Base-by-base conservation (phyloP, 1,140 invertebrate genomes). In the Papilio polyxenes region DNA sequence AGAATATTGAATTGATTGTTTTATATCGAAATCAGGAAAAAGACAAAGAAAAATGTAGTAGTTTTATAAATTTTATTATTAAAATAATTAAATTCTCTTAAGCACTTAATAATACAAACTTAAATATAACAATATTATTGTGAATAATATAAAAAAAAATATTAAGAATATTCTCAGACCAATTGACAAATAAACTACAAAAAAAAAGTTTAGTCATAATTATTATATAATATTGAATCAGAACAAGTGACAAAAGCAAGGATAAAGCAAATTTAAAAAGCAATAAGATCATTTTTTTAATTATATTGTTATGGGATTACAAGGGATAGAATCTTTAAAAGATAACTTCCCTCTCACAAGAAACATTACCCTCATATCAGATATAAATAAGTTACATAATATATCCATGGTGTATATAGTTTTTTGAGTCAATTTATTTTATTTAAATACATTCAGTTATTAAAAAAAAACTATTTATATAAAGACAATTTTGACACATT, bases 51-150 rank as follows among this genome's bases (percentile, higher is more conserved):
- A 51, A 51, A 10, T 7, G 48, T 49, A 49, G 48, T 49, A 7
- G 48, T 8, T 49, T 49, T 49, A 49, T 10, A 6, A 44, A 6
- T 44, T 44, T 44, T 44, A 6, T 44, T 44, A 44, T 6, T 44
- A 44, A 62, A 62, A 62, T 62, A 62, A 20, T 7, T 62, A 23
- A 23, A 20, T 20, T 20, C 2, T 62, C n/a, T 62, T 20, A 62
- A 62, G n/a, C 59, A 62, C n/a, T 59, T 59, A n/a, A 7, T 59
- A n/a, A 8, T 62, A 62, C 59, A 62, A 62, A 62, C 59, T 62
- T 62, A 8, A 20, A 62, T 62, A 20, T 20, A 56, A 56, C 17
- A 56, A 13, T 17, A 56, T 17, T 17, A 17, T 31, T 31, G 23
- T 17, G 53, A 56, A 17, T 17, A 56, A 17, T 56, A 5, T 56